Percentiles rank a stretch among this genome's conserved stretches.
Conservation (phyloP, 2,888 invertebrate species). For the Eilema griseolum region DNA sequence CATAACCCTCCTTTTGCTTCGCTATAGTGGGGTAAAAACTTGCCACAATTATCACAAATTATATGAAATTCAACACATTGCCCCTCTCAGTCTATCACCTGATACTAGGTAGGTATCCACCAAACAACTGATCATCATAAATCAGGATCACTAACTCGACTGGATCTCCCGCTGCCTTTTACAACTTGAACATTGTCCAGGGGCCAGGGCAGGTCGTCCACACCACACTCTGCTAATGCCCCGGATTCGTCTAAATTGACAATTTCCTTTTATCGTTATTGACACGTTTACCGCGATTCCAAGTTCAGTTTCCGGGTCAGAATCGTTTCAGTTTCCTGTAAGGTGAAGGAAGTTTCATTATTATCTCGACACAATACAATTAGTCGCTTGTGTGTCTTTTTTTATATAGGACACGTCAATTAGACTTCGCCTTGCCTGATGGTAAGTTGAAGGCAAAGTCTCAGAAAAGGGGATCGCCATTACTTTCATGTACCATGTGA, state of each 20-base stretch:
- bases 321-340: neutral
- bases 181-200: neutral
- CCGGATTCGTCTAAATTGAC: constrained; percentile 6
- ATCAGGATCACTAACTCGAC: neutral
- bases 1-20: no score
- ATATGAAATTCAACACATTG: no score
- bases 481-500: no score
- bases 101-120: neutral
- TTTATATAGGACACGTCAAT: no score
- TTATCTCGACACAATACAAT: no score
- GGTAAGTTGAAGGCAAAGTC: no score
- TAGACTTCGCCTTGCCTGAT: no score
- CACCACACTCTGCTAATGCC: constrained; percentile 13
- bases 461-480: no score
- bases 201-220: neutral
- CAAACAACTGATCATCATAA: neutral
- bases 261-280: constrained; percentile 7
- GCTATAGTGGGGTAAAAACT: no score
- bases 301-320: neutral
- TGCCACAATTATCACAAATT: no score
- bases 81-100: no score
- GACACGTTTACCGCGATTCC: constrained; percentile 7
- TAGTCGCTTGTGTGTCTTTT: no score
- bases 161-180: neutral
- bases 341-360: constrained; percentile 1